Conservation (phyloP, 2,888 invertebrate genomes). For the Gymnocheta viridis region DNA sequence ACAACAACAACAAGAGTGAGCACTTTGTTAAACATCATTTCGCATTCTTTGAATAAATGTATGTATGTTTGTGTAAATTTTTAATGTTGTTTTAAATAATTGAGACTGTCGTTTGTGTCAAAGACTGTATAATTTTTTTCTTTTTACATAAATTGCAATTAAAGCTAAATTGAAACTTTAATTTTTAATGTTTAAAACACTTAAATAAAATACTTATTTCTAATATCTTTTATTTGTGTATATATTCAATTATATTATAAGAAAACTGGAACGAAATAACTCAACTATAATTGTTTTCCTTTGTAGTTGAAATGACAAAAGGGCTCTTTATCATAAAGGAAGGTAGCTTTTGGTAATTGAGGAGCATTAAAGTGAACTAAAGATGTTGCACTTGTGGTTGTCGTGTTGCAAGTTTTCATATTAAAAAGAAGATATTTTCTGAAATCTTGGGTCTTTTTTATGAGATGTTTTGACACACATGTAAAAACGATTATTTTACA, state of each 20-base stretch:
- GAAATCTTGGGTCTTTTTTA: too few relatives aligned
- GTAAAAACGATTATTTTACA: too few relatives aligned
- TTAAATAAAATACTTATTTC: constrained; percentile 17
- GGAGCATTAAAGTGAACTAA: constrained; percentile 5
- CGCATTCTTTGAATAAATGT: not conserved
- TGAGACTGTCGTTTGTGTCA: not conserved
- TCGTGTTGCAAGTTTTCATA: not conserved
- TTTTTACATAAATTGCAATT: constrained; percentile 40
- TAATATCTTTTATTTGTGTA: not conserved
- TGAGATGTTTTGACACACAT: too few relatives aligned
- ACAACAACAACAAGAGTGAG: not conserved
- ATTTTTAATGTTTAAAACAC: constrained; percentile 52
- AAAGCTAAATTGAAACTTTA: constrained; percentile 59
- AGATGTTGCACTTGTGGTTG: not conserved
- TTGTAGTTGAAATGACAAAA: not conserved
- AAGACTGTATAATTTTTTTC: not conserved
- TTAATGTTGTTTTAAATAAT: constrained; percentile 6
- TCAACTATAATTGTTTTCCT: not conserved
- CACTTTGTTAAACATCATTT: constrained; percentile 2
- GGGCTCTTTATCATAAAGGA: not conserved
- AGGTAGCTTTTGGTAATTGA: constrained; percentile 15
- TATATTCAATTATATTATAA: not conserved
- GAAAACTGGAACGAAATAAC: not conserved
- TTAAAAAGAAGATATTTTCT: too few relatives aligned
- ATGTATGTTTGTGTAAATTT: not conserved